phyloP scores from a whole-genome alignment of 2,113 vertebrate genomes.

The Tinamus guttatus region DNA sequence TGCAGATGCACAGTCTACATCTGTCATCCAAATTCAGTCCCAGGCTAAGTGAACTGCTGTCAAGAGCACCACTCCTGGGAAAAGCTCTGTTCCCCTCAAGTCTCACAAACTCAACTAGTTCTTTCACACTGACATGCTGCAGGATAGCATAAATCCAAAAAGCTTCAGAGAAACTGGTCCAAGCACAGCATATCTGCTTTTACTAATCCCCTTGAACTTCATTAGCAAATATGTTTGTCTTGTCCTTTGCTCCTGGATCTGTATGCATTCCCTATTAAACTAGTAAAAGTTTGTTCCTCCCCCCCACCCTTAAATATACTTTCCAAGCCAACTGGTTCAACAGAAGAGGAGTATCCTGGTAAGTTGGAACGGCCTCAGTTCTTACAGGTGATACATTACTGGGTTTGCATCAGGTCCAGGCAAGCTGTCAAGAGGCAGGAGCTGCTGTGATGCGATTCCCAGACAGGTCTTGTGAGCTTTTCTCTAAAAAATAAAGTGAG shows the following conservation, averaged over 20 bases:
- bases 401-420: background rate
- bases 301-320: background rate
- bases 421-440: background rate
- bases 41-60: constrained; percentile 29
- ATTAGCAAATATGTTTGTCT: constrained; percentile 43
- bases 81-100: constrained; percentile 53
- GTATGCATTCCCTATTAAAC: background rate
- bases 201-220: constrained; percentile 48
- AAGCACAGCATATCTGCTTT: background rate
- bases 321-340: constrained; percentile 15
- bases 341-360: background rate
- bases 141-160: constrained; percentile 37
- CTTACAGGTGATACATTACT: background rate
- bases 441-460: background rate
- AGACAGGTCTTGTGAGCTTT: accelerated
- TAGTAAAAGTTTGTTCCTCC: background rate
- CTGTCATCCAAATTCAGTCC: constrained; percentile 57
- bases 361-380: background rate
- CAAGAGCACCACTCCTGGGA: constrained; percentile 13
- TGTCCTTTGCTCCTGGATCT: constrained; percentile 25
- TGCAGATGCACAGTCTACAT: background rate
- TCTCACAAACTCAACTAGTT: constrained; percentile 38
- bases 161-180: background rate
- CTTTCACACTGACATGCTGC: constrained; percentile 50
- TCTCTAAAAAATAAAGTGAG: background rate